A percentile compares a stretch with the other conserved stretches of the same genome.
Evolutionary conservation across 2,888 invertebrate genomes (phyloP).

Genomic region (Macroteleia sp.): DNA sequence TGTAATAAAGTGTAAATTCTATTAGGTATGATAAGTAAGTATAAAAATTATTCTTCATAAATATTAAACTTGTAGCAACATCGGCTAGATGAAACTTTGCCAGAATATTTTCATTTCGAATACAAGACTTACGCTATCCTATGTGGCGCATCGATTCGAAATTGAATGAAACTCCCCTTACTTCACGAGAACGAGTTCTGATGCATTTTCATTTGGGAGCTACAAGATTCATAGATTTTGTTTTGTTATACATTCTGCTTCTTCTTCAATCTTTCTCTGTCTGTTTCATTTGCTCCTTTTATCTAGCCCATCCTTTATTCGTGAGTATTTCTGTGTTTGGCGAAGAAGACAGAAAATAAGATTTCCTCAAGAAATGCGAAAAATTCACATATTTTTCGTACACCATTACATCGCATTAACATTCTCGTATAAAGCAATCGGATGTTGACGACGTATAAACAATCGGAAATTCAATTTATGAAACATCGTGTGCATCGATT

Average conservation of each 20-base stretch:
- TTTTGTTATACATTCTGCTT: constrained; percentile 61
- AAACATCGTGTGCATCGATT: constrained; percentile 13
- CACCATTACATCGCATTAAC: constrained; percentile 42
- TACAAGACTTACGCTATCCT: constrained; percentile 35
- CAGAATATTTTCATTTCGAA: constrained; percentile 57
- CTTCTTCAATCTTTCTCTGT: constrained; percentile 65
- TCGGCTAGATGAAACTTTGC: constrained; percentile 51
- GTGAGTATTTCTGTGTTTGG: constrained; percentile 34
- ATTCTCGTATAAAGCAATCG: constrained; percentile 38
- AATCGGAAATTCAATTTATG: constrained; percentile 26
- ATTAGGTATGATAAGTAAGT: constrained; percentile 38
- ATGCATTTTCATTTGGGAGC: constrained; percentile 71
- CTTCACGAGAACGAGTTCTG: constrained; percentile 69
- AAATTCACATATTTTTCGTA: constrained; percentile 34
- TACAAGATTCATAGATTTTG: constrained; percentile 65
- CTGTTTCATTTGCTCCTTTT: constrained; percentile 63
- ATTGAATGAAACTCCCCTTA: constrained; percentile 72
- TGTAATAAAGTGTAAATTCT: constrained; percentile 30
- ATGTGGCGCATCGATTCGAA: constrained; percentile 62
- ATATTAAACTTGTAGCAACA: constrained; percentile 44
- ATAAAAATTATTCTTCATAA: constrained; percentile 46
- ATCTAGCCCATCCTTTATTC: constrained; percentile 42
- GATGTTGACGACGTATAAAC: constrained; percentile 35
- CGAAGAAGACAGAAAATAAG: constrained; percentile 47
- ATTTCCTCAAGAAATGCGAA: constrained; percentile 28